Percentiles rank a stretch among this genome's conserved stretches.
phyloP scores from a whole-genome alignment of 2,888 invertebrate species.

The Neoitamus cyanurus region DNA sequence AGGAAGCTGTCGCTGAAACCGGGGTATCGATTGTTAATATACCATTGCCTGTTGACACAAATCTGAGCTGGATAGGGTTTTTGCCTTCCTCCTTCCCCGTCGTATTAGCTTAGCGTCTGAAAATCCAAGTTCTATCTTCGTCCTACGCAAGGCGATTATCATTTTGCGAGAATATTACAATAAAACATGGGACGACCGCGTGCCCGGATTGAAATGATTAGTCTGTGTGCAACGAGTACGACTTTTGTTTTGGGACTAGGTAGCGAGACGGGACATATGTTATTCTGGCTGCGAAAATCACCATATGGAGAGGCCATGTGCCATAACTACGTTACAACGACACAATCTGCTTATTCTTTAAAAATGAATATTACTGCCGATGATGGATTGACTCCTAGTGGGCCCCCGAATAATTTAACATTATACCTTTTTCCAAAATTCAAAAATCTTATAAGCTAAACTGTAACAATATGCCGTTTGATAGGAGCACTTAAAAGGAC shows the following conservation, averaged over 20 bases:
- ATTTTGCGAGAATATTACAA: neutral
- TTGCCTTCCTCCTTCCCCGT: neutral
- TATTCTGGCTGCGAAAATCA: neutral
- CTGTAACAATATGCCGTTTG: no score
- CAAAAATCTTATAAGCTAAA: no score
- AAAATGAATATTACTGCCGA: neutral
- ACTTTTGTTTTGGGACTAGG: neutral
- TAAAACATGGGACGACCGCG: neutral
- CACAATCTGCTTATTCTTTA: neutral
- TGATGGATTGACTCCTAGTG: neutral
- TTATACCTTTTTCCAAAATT: no score
- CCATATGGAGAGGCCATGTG: neutral
- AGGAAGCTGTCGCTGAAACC: neutral
- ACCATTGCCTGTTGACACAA: neutral
- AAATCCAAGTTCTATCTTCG: neutral
- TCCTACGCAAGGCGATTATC: neutral
- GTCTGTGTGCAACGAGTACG: neutral
- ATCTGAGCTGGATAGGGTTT: neutral
- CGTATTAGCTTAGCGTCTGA: neutral
- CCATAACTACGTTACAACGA: no score
- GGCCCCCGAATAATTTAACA: no score
- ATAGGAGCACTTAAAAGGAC: no score
- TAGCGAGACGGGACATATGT: neutral
- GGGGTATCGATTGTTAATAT: constrained; percentile 9
- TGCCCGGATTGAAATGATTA: neutral